phyloP scores from a whole-genome alignment of 1,140 invertebrate genomes.

The Notospermus geniculatus region DNA sequence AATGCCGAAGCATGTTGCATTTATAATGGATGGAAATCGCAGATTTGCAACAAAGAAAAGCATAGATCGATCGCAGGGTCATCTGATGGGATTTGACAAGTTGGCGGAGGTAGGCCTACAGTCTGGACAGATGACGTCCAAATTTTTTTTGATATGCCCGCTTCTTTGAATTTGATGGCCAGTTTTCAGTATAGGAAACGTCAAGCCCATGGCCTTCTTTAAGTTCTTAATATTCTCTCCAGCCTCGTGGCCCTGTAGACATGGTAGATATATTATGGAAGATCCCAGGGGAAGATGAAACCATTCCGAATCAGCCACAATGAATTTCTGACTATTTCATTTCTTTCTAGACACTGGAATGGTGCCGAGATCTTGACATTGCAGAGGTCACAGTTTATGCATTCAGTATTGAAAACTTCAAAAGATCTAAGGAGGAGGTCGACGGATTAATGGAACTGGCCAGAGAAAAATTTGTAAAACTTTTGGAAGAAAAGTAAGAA shows the following conservation, averaged over 20 bases:
- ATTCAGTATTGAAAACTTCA: conserved; percentile 99
- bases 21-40: conserved; percentile 99
- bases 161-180: background rate
- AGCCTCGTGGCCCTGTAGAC: background rate
- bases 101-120: conserved; percentile 72
- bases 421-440: conserved; percentile 89
- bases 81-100: conserved; percentile 92
- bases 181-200: background rate
- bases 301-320: too few species aligned
- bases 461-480: conserved; percentile 78
- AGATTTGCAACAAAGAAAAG: conserved; percentile 84
- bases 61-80: conserved; percentile 76
- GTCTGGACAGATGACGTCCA: background rate
- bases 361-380: conserved; percentile 72
- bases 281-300: too few species aligned
- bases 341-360: conserved; percentile 74
- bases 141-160: background rate
- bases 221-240: too few species aligned
- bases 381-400: conserved; percentile 96
- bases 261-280: too few species aligned
- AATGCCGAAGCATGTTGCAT: conserved; percentile 87
- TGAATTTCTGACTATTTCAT: too few species aligned
- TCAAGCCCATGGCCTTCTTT: too few species aligned
- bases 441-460: conserved; percentile 84
- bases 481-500: conserved; percentile 80